Conservation (phyloP, 2,113 vertebrate genomes). For the Labrus mixtus region DNA sequence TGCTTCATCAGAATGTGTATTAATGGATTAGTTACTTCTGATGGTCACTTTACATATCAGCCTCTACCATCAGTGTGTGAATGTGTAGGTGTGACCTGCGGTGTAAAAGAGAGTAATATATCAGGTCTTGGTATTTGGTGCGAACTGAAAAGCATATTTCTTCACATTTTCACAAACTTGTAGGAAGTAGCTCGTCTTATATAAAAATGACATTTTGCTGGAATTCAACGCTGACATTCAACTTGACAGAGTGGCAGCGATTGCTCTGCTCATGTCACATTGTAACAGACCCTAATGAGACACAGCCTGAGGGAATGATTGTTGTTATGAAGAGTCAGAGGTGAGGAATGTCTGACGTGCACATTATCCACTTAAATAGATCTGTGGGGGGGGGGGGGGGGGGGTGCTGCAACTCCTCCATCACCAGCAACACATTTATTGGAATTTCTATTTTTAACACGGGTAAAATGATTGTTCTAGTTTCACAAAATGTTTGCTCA, state of each 20-base stretch:
- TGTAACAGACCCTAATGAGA: not conserved
- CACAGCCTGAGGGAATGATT: not conserved
- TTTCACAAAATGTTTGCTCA: not conserved
- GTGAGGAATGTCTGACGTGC: not conserved
- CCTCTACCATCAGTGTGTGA: too few species aligned
- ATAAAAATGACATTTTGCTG: not conserved
- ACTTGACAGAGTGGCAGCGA: not conserved
- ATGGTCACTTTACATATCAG: too few species aligned
- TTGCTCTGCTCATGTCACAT: not conserved
- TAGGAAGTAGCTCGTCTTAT: not conserved
- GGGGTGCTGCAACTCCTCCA: not conserved
- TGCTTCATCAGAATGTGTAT: too few species aligned
- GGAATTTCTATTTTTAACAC: not conserved
- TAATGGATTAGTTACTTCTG: too few species aligned
- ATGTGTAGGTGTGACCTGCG: too few species aligned
- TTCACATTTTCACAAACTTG: not conserved
- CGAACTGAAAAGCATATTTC: not conserved
- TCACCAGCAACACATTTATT: not conserved
- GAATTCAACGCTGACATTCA: not conserved
- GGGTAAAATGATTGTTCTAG: not conserved
- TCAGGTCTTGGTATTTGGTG: not conserved
- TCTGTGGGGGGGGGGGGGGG: too few species aligned
- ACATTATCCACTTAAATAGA: conserved; percentile 10
- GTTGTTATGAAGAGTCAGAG: not conserved
- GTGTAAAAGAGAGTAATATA: not conserved